phyloP scores from a whole-genome alignment of 2,888 invertebrate species.

The Ophion ventricosus region DNA sequence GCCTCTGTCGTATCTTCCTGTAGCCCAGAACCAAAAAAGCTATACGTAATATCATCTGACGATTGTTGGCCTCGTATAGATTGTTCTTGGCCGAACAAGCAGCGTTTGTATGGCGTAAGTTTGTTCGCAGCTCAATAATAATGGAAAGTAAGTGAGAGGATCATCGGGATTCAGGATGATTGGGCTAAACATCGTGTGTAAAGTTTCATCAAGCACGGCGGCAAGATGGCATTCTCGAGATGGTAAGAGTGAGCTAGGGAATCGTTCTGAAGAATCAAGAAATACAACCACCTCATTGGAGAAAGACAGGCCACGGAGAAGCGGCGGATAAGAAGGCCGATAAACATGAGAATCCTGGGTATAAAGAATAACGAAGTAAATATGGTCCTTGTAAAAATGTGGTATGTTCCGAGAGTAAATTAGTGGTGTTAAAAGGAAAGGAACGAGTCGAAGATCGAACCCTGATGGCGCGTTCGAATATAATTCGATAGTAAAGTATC shows the following conservation, averaged over 20 bases:
- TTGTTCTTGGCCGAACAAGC: slow-evolving; percentile 24
- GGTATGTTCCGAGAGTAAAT: not conserved
- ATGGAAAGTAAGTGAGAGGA: slow-evolving; percentile 40
- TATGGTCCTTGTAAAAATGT: not conserved
- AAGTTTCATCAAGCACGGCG: slow-evolving; percentile 50
- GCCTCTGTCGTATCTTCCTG: slow-evolving; percentile 5
- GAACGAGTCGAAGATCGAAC: slow-evolving; percentile 36
- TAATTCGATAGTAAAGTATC: slow-evolving; percentile 50
- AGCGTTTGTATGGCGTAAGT: not conserved
- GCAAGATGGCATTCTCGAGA: not conserved
- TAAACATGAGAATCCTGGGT: slow-evolving; percentile 19
- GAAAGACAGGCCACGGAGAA: not conserved
- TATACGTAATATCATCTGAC: slow-evolving; percentile 19
- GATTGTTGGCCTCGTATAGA: slow-evolving; percentile 26
- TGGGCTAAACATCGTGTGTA: slow-evolving; percentile 29
- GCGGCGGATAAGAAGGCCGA: slow-evolving; percentile 23
- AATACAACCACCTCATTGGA: slow-evolving; percentile 14
- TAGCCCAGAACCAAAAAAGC: slow-evolving; percentile 14
- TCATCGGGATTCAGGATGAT: slow-evolving; percentile 5
- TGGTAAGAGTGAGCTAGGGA: not conserved
- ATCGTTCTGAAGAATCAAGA: slow-evolving; percentile 43
- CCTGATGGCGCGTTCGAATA: slow-evolving; percentile 11
- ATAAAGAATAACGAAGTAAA: not conserved
- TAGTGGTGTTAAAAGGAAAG: slow-evolving; percentile 11
- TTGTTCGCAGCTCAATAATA: slow-evolving; percentile 38